A percentile compares a stretch with the other conserved stretches of the same genome.
Evolutionary conservation across 1,140 invertebrate genomes (phyloP).

Genomic region (Pteromalus puparum): DNA sequence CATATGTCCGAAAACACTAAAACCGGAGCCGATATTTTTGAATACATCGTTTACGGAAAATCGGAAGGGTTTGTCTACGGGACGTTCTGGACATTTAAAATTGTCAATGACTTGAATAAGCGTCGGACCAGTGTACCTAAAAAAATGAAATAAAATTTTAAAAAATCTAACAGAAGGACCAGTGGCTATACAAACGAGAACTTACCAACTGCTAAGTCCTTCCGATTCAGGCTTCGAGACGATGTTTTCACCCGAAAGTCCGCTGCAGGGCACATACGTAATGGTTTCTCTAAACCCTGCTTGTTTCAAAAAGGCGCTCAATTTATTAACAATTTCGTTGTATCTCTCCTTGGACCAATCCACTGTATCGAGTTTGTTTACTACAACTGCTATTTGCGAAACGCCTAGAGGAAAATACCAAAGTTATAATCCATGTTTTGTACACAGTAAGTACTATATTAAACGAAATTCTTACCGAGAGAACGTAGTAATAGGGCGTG

Average conservation of each 20-base stretch:
- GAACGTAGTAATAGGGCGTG: slow-evolving; percentile 96
- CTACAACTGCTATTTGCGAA: slow-evolving; percentile 70
- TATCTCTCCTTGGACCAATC: slow-evolving; percentile 96
- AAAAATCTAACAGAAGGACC: neutral
- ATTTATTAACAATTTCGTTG: slow-evolving; percentile 89
- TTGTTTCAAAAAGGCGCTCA: slow-evolving; percentile 93
- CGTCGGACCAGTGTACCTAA: slow-evolving; percentile 71
- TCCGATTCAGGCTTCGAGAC: slow-evolving; percentile 81
- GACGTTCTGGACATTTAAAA: slow-evolving; percentile 88
- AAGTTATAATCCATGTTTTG: neutral
- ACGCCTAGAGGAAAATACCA: slow-evolving; percentile 61
- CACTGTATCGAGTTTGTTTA: slow-evolving; percentile 99
- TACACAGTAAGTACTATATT: neutral
- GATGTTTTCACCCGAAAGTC: slow-evolving; percentile 95
- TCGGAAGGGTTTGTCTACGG: slow-evolving; percentile 93
- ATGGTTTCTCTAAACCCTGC: slow-evolving; percentile 94
- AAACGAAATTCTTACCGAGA: slow-evolving; percentile 78
- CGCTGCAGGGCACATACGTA: slow-evolving; percentile 96
- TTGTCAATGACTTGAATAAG: slow-evolving; percentile 78
- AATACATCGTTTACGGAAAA: slow-evolving; percentile 96
- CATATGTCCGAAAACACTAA: slow-evolving; percentile 92
- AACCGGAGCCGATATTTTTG: slow-evolving; percentile 91
- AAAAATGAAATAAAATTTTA: slow-evolving; percentile 40
- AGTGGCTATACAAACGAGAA: neutral
- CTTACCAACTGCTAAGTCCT: slow-evolving; percentile 76